These are phyloP conservation scores for Meteorus colon DNA, from an alignment of 2,888 invertebrate genomes.

Conservation along the genomic window DNA sequence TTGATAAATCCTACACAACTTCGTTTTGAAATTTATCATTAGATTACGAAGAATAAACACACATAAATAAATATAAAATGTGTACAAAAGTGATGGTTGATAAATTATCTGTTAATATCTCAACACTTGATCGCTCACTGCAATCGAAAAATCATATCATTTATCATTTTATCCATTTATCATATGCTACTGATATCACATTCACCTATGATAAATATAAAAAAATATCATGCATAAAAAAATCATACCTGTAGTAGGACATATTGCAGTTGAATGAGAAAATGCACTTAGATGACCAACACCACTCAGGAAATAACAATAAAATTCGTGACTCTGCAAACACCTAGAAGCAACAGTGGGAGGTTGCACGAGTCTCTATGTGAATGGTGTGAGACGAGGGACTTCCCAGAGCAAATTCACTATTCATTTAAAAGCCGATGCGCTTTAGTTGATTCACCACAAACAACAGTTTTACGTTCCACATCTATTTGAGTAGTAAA, in stretches of 20 bases:
- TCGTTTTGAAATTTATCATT: too few species aligned
- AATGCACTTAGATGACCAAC: slow-evolving; percentile 16
- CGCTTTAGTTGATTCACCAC: slow-evolving; percentile 42
- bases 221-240: too few species aligned
- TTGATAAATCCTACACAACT: too few species aligned
- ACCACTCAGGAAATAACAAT: slow-evolving; percentile 1
- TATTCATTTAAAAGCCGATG: slow-evolving; percentile 62
- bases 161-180: too few species aligned
- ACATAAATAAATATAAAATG: too few species aligned
- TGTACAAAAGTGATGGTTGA: too few species aligned
- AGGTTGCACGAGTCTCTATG: slow-evolving; percentile 55
- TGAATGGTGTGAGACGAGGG: slow-evolving; percentile 60
- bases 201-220: too few species aligned
- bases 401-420: slow-evolving; percentile 57
- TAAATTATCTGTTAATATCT: too few species aligned
- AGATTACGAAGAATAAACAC: too few species aligned
- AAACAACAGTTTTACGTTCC: slow-evolving; percentile 54
- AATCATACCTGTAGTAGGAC: background rate
- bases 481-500: slow-evolving; percentile 41
- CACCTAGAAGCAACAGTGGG: slow-evolving; percentile 49
- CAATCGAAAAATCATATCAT: too few species aligned
- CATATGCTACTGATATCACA: too few species aligned
- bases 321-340: background rate
- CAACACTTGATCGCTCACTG: too few species aligned
- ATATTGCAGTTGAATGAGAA: background rate